Evolutionary conservation across 1,140 invertebrate species (phyloP).

Genomic region (Drosophila erecta): DNA sequence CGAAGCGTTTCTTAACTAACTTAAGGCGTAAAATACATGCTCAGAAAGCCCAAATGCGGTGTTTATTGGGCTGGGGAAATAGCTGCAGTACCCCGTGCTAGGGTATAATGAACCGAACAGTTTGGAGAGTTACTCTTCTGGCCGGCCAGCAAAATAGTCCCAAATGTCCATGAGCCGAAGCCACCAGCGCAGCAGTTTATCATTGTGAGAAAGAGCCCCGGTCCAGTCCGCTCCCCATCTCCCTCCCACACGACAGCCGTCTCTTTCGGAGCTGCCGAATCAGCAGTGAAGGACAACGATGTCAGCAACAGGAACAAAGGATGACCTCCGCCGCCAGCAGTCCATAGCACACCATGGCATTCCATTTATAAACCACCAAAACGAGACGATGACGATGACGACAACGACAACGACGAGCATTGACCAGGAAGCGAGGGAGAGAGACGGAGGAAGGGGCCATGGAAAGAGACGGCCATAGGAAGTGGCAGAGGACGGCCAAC

Average conservation of each 20-base stretch:
- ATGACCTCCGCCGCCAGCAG: conserved; percentile 30
- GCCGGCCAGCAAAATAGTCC: conserved; percentile 36
- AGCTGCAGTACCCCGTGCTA: conserved; percentile 1
- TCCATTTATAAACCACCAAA: conserved; percentile 57
- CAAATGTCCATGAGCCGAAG: conserved; percentile 40
- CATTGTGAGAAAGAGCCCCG: conserved; percentile 27
- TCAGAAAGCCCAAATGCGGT: too few species aligned
- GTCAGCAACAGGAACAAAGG: conserved; percentile 57
- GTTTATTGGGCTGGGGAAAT: background rate
- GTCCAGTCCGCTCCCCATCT: conserved; percentile 10
- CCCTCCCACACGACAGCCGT: conserved; percentile 9
- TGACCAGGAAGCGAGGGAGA: conserved; percentile 13
- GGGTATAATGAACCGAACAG: conserved; percentile 42
- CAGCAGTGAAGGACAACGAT: conserved; percentile 47
- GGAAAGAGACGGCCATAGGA: conserved; percentile 14
- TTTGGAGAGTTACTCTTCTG: conserved; percentile 9
- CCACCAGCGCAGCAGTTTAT: conserved; percentile 53
- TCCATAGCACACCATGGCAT: conserved; percentile 15
- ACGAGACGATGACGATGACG: conserved; percentile 50
- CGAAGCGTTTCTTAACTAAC: too few species aligned
- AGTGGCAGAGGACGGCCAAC: conserved; percentile 35
- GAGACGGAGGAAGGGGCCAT: background rate
- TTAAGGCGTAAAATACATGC: too few species aligned
- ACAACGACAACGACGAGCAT: conserved; percentile 40
- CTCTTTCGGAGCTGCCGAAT: conserved; percentile 42